phyloP scores from a whole-genome alignment of 2,113 vertebrate genomes.

The Archilochus colubris region DNA sequence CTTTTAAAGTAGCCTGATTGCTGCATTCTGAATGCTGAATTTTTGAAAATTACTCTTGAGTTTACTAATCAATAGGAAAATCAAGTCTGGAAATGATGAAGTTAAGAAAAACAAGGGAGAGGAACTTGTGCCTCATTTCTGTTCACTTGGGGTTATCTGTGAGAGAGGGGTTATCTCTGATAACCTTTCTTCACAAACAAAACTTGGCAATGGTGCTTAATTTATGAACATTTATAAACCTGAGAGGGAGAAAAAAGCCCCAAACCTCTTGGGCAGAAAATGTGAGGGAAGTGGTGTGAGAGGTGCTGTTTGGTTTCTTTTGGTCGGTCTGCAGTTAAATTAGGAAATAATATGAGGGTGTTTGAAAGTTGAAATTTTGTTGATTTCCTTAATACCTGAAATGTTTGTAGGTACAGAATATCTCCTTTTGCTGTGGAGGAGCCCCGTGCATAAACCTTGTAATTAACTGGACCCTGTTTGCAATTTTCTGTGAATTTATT shows the following conservation, averaged over 20 bases:
- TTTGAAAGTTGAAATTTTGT: not conserved
- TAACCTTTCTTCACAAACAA: conserved; percentile 55
- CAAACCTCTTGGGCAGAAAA: not conserved
- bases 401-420: not conserved
- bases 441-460: not conserved
- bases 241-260: not conserved
- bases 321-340: not conserved
- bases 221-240: conserved; percentile 36
- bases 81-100: not conserved
- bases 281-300: not conserved
- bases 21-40: not conserved
- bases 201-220: conserved; percentile 7
- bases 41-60: not conserved
- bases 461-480: not conserved
- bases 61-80: not conserved
- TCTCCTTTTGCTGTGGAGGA: not conserved
- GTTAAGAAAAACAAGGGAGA: conserved; percentile 34
- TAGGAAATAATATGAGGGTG: not conserved
- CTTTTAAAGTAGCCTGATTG: not conserved
- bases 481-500: not conserved
- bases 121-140: conserved; percentile 32
- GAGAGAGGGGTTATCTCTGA: conserved; percentile 52
- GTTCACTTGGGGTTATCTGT: conserved; percentile 48
- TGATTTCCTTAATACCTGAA: not conserved
- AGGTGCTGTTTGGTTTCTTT: not conserved